Evolutionary conservation across 2,888 invertebrate genomes (phyloP).

Genomic region (Meteorus colon): DNA sequence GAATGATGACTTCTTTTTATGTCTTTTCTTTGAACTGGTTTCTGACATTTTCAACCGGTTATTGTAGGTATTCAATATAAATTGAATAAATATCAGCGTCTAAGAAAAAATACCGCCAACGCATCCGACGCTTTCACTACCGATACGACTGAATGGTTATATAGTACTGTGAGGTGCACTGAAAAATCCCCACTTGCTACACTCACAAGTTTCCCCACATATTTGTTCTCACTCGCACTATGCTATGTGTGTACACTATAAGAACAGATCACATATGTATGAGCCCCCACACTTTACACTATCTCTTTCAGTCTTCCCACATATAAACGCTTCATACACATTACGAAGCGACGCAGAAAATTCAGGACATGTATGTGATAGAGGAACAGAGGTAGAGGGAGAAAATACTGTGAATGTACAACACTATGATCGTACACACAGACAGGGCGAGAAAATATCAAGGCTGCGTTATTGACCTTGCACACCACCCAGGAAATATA

Average conservation of each 20-base stretch:
- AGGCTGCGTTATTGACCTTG: conserved; percentile 30
- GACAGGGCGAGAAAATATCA: conserved; percentile 15
- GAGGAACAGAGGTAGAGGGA: background rate
- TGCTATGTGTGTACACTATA: background rate
- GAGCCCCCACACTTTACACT: background rate
- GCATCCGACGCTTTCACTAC: conserved; percentile 31
- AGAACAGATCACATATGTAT: background rate
- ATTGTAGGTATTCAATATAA: background rate
- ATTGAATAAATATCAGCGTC: background rate
- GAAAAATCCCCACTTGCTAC: background rate
- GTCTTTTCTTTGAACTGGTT: conserved; percentile 33
- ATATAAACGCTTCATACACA: background rate
- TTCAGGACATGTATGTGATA: background rate
- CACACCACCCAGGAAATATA: background rate
- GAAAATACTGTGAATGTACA: background rate
- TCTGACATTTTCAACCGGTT: conserved; percentile 48
- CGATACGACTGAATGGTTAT: background rate
- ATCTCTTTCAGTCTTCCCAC: background rate
- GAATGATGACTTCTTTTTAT: conserved; percentile 53
- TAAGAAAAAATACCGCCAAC: background rate
- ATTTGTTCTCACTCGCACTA: background rate
- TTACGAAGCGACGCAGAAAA: background rate
- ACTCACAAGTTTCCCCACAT: background rate
- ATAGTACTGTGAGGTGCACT: background rate
- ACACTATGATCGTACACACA: background rate